Base-by-base conservation (phyloP, 1,140 invertebrate species). In the Heliconius congener region DNA sequence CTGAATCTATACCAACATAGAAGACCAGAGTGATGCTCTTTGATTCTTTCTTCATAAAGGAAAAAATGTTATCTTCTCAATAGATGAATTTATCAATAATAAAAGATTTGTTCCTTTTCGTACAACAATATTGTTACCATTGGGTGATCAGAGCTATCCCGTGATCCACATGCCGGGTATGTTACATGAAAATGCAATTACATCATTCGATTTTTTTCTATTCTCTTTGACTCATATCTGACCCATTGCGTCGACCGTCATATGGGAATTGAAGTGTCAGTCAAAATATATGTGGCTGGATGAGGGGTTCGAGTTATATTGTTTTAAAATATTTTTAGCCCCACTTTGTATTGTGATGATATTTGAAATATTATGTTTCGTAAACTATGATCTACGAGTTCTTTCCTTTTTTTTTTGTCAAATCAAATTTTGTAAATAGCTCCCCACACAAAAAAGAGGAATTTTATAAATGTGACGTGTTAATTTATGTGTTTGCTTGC, bases 251-350 rank as follows among this genome's bases (percentile, higher is more conserved):
- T 13, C 57, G 57, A 66, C 57, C 60, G 60, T 66, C 60, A 66
- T 66, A 66, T 66, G 60, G 60, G 60, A 11, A 66, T 66, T 66
- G 60, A 66, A 66, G 23, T 66, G 60, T 66, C 60, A 66, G 60
- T 66, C 60, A 66, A 13, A 30, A 66, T 66, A 66, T 66, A 66
- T 11, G 55, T 57, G 8, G 55, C 55, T 57, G 55, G 55, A 57
- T 0, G 23, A 66, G 27, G 60, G 23, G 27, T 13, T 66, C 23
- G 11, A 5, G 23, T 66, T 30, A 66, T 66, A 30, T 27, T 27
- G 60, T 66, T 66, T 52, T 0, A 30, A 27, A 30, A 66, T 27
- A 66, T 30, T 66, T 66, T 27, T 8, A 66, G n/a, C 8, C n/a
- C 3, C 55, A 3, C n/a, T 57, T 6, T 23, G n/a, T 19, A n/a